These are phyloP conservation scores for Pemphigus obesinymphae DNA, from an alignment of 1,140 invertebrate species.

Conservation along the genomic window DNA sequence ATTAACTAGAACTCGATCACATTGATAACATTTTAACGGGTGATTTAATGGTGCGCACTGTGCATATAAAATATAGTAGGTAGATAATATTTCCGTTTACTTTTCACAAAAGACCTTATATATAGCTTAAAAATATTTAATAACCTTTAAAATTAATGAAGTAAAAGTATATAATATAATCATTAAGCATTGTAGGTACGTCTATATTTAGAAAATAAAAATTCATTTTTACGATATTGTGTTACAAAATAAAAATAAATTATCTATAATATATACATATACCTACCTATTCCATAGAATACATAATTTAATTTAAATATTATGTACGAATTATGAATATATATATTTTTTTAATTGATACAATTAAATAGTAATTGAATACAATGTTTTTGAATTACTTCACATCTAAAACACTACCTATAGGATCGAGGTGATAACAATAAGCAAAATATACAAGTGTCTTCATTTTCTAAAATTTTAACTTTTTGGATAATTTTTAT, in stretches of 20 bases:
- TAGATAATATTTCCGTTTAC: background rate
- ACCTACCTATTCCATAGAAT: too few species aligned
- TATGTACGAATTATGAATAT: too few species aligned
- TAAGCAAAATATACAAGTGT: too few species aligned
- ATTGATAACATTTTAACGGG: background rate
- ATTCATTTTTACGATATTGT: background rate
- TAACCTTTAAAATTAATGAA: conserved; percentile 4
- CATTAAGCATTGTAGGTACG: background rate
- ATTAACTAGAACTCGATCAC: conserved; percentile 11
- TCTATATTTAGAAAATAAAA: background rate
- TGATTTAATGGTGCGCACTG: background rate
- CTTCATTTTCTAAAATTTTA: too few species aligned
- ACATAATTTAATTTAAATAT: too few species aligned
- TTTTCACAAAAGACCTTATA: background rate
- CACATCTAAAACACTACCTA: too few species aligned
- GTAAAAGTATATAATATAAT: background rate
- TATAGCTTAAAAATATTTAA: background rate
- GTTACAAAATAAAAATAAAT: background rate
- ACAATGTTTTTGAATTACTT: background rate
- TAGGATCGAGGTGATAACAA: too few species aligned
- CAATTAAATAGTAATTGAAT: background rate
- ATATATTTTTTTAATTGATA: too few species aligned
- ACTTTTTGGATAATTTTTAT: too few species aligned
- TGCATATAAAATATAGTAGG: background rate
- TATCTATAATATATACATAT: background rate